These are phyloP conservation scores for Coecobrya sp. DNA, from an alignment of 2,888 invertebrate species.

Conservation along the genomic window DNA sequence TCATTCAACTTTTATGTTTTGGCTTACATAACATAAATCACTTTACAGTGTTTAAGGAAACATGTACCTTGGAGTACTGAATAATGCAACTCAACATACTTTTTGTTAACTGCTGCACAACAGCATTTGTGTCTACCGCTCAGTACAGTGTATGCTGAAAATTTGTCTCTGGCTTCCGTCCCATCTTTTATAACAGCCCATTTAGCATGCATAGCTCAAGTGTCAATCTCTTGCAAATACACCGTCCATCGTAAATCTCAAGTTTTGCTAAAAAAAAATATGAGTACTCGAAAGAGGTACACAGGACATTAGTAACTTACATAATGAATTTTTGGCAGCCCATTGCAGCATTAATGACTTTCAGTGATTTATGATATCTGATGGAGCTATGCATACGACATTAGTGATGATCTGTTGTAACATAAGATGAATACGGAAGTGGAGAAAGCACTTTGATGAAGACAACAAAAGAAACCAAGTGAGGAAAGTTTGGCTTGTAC, in stretches of 20 bases:
- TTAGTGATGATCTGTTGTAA: conserved; percentile 33
- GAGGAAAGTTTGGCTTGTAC: background rate
- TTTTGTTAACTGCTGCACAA: background rate
- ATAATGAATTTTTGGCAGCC: conserved; percentile 55
- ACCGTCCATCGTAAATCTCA: background rate
- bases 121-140: background rate
- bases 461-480: background rate
- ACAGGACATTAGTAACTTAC: conserved; percentile 47
- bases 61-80: no score
- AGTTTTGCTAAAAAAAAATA: background rate
- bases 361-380: conserved; percentile 23
- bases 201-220: no score
- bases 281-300: background rate
- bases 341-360: conserved; percentile 29
- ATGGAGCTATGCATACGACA: conserved; percentile 17
- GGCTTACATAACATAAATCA: background rate
- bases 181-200: conserved; percentile 29
- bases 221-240: background rate
- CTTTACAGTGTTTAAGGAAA: no score
- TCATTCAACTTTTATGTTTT: conserved; percentile 25
- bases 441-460: conserved; percentile 3
- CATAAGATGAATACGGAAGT: background rate
- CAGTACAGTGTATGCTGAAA: background rate
- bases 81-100: no score
- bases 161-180: conserved; percentile 27